Conservation (phyloP, 2,888 invertebrate genomes). For the Pseudococcus jackbeardsleyi region DNA sequence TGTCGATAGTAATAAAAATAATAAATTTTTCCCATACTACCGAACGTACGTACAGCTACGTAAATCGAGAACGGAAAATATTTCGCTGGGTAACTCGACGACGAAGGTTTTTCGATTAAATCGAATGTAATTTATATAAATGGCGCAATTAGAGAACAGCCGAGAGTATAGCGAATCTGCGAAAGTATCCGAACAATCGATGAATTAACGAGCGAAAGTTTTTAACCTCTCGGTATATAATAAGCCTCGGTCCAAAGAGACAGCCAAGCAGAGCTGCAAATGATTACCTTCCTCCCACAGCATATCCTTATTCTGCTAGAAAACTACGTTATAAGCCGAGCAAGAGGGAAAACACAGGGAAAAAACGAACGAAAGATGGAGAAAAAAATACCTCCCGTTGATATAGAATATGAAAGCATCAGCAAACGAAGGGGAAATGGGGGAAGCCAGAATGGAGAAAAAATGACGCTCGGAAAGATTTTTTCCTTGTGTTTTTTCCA, state of each 20-base stretch:
- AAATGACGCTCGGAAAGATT: conserved; percentile 15
- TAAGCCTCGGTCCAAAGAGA: conserved; percentile 8
- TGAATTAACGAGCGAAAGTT: conserved; percentile 52
- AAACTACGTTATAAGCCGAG: too few relatives aligned
- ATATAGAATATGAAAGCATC: background rate
- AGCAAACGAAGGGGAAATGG: background rate
- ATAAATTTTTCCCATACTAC: conserved; percentile 24
- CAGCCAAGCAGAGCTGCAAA: background rate
- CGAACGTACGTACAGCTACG: background rate
- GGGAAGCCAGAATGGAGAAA: background rate
- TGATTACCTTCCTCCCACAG: background rate
- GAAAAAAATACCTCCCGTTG: background rate
- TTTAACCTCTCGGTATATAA: conserved; percentile 20
- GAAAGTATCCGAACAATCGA: conserved; percentile 27
- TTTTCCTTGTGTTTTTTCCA: background rate
- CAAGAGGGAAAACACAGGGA: too few relatives aligned
- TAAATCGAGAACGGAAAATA: background rate
- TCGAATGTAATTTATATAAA: conserved; percentile 55
- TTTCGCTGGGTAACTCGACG: background rate
- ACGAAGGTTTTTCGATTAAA: conserved; percentile 33
- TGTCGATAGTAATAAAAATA: conserved; percentile 42
- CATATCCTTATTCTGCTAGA: background rate
- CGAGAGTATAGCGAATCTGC: background rate
- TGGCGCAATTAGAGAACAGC: conserved; percentile 37
- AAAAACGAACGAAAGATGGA: background rate